phyloP scores from a whole-genome alignment of 1,140 invertebrate species.

The Drosophila grimshawi region DNA sequence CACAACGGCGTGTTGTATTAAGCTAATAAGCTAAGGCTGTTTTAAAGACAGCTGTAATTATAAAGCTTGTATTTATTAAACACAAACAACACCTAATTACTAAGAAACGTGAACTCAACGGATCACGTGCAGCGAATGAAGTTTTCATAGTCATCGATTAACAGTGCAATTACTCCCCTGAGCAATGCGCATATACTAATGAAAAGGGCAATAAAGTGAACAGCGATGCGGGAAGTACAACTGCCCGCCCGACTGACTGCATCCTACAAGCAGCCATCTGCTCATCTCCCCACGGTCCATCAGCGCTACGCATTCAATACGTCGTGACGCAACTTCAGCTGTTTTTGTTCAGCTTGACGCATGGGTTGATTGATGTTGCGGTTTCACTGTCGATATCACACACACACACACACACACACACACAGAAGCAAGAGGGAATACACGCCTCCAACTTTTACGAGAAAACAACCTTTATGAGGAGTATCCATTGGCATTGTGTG shows the following conservation, averaged over 20 bases:
- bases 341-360: conserved; percentile 34
- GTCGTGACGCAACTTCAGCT: conserved; percentile 26
- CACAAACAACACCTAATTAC: neutral
- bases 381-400: conserved; percentile 10
- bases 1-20: neutral
- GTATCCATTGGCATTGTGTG: conserved; percentile 6
- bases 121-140: conserved; percentile 1
- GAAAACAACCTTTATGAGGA: conserved; percentile 41
- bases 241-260: conserved; percentile 53
- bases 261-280: conserved; percentile 63
- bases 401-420: neutral
- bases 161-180: conserved; percentile 17
- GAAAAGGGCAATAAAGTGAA: conserved; percentile 72
- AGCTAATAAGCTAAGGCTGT: neutral
- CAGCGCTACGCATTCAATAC: conserved; percentile 13
- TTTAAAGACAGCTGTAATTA: neutral
- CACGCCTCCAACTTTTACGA: conserved; percentile 15
- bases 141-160: conserved; percentile 18
- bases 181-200: conserved; percentile 63
- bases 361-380: conserved; percentile 51
- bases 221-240: conserved; percentile 22
- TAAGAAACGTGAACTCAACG: neutral
- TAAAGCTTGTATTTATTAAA: neutral
- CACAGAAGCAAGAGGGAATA: neutral
- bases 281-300: conserved; percentile 37